Base-by-base conservation (phyloP, 2,888 invertebrate genomes). In the Baccha elongata region DNA sequence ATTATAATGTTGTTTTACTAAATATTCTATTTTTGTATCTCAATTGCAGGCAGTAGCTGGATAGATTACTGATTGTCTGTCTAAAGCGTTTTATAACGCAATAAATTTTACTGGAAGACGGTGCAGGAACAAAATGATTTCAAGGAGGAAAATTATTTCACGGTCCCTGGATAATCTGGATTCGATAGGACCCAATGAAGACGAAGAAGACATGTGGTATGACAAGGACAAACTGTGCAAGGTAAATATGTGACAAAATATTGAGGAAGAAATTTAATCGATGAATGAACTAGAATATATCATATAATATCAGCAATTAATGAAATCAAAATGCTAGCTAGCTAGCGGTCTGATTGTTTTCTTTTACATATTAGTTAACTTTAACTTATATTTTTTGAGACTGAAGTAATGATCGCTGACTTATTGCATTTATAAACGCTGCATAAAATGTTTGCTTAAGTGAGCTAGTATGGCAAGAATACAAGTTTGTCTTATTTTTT, bases 181-280 rank as follows among this genome's bases (percentile, higher is more conserved):
- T 89, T 92, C 94, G 90, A 95, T 96, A 87, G 94, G 95, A 87
- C 94, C 94, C 85, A 94, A 95, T 87, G 87, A 87, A 65, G 95
- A 95, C 87, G 97, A 97, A 86, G 96, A 96, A 88, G 97, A 97
- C 89, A 96, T 97, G 84, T 97, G 97, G 97, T 96, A 96, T 89
- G 96, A 96, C 89, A 95, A 96, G 90, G 97, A 97, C 87, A 97
- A 97, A 92, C 92, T 97, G 65, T 97, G 96, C 91, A 97, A 96
- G 94, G 97, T 97, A 91, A 91, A 92, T n/a, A n/a, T 86, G 48
- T 72, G 53, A 23, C 73, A 67, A 79, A 76, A 53, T 62, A 62
- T 79, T 64, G 35, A 55, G 44, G 42, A 55, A 48, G 32, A 64
- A 37, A 50, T 69, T 19, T 40, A 58, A 53, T 53, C 40, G 32